Conservation (phyloP, 2,888 invertebrate species). For the Dicyrtoma fusca region DNA sequence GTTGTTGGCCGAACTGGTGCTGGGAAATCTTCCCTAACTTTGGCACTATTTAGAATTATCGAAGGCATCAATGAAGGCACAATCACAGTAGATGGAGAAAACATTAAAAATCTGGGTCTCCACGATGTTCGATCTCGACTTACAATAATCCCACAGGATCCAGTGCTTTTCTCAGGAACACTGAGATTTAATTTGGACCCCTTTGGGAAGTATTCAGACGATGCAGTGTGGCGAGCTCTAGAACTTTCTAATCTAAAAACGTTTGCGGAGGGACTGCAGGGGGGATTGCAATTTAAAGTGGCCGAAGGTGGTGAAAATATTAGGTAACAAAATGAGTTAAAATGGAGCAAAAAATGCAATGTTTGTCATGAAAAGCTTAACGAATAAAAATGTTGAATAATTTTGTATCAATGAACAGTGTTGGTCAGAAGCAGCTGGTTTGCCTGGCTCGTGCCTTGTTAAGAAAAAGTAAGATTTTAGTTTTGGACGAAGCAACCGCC, state of each 20-base stretch:
- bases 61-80: slow-evolving; percentile 83
- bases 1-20: slow-evolving; percentile 65
- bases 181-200: slow-evolving; percentile 13
- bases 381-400: neutral
- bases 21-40: slow-evolving; percentile 59
- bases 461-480: slow-evolving; percentile 53
- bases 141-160: slow-evolving; percentile 69
- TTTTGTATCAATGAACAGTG: too few relatives aligned
- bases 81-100: slow-evolving; percentile 81
- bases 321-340: slow-evolving; percentile 48
- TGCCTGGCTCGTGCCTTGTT: slow-evolving; percentile 13
- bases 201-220: neutral
- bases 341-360: too few relatives aligned
- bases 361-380: neutral
- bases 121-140: slow-evolving; percentile 81
- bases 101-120: slow-evolving; percentile 79
- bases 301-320: slow-evolving; percentile 59
- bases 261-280: slow-evolving; percentile 57
- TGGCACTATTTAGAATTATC: slow-evolving; percentile 85
- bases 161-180: slow-evolving; percentile 1
- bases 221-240: slow-evolving; percentile 59
- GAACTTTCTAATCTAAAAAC: slow-evolving; percentile 63
- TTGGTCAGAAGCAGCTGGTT: slow-evolving; percentile 16
- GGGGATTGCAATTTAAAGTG: slow-evolving; percentile 58
- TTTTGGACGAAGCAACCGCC: slow-evolving; percentile 64